Conservation (phyloP, 2,113 vertebrate genomes). For the Callospermophilus lateralis region DNA sequence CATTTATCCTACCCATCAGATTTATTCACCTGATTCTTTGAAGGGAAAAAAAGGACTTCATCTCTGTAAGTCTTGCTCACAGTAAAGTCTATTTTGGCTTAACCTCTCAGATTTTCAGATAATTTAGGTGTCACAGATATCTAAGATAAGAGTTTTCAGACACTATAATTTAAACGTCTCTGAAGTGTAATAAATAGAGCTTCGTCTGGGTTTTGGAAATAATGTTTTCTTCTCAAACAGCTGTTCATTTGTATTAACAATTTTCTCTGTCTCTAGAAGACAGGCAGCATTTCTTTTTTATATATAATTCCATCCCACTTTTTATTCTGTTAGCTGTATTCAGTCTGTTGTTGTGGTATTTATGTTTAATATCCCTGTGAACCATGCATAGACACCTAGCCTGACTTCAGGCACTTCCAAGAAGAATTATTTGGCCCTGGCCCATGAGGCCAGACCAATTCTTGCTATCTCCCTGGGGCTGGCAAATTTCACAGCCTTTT, state of each 20-base stretch:
- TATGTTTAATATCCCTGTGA: neutral
- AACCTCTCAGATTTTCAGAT: constrained; percentile 61
- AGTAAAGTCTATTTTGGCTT: constrained; percentile 26
- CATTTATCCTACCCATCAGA: neutral
- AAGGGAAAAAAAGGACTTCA: neutral
- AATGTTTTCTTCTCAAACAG: constrained; percentile 77
- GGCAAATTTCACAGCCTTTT: neutral
- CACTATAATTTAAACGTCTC: constrained; percentile 75
- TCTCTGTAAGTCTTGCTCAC: neutral
- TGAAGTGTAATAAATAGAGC: constrained; percentile 77
- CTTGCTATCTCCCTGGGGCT: accelerated
- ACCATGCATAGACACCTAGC: neutral
- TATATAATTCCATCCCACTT: neutral
- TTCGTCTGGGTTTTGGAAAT: constrained; percentile 77
- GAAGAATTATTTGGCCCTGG: accelerated
- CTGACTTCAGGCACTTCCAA: neutral
- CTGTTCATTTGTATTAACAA: constrained; percentile 76
- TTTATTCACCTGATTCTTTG: constrained; percentile 3
- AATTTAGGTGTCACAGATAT: constrained; percentile 70
- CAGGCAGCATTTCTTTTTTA: constrained; percentile 45
- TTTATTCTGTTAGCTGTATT: neutral
- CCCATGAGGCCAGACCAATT: accelerated
- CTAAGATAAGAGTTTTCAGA: constrained; percentile 68
- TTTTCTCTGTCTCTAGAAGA: constrained; percentile 51
- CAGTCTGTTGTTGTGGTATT: neutral